phyloP scores from a whole-genome alignment of 2,797 vertebrate species.

The Sebastes nivosus region DNA sequence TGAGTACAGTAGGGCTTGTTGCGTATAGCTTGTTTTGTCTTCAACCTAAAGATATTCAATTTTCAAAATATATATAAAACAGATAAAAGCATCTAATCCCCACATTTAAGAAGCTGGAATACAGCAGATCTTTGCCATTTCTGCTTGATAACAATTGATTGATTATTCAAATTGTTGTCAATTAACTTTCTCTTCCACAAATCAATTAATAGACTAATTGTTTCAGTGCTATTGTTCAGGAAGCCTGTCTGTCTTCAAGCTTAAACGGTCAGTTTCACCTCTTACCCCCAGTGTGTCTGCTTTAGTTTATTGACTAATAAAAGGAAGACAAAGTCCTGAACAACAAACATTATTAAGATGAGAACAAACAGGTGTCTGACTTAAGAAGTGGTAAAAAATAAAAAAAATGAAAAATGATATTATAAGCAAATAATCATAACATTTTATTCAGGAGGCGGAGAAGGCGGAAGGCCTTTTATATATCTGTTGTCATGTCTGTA shows the following conservation, averaged over 20 bases:
- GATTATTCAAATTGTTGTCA: neutral
- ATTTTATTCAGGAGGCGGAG: neutral
- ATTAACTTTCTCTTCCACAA: neutral
- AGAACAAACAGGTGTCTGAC: neutral
- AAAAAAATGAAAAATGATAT: neutral
- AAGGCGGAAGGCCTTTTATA: neutral
- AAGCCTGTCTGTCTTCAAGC: neutral
- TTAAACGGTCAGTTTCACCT: neutral
- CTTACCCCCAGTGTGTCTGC: neutral
- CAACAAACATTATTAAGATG: neutral
- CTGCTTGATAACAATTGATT: neutral
- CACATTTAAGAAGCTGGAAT: neutral
- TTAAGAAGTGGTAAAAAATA: neutral
- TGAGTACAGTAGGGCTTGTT: neutral
- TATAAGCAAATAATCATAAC: fast-evolving
- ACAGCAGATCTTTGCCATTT: neutral
- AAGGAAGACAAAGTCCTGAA: neutral
- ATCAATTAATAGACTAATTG: neutral
- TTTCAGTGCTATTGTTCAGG: neutral
- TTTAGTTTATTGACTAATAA: neutral
- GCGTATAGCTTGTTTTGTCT: neutral
- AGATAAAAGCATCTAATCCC: neutral
- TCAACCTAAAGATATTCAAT: neutral
- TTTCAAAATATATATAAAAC: neutral
- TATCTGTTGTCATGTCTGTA: neutral